Base-by-base conservation (phyloP, 2,888 invertebrate species). In the Eilema depressum region DNA sequence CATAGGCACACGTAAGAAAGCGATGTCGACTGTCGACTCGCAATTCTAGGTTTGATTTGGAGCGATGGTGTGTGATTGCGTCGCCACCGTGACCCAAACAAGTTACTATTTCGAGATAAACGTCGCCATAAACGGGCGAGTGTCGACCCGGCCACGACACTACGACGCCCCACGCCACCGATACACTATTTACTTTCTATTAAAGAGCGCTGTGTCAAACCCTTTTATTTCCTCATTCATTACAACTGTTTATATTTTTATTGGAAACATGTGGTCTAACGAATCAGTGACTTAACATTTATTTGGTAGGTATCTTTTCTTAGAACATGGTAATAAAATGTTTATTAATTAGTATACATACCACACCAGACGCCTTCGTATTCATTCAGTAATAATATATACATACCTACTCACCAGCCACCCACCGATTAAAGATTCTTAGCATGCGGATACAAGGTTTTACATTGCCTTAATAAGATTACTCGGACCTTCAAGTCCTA, bases 51-150 rank as follows among this genome's bases (percentile, higher is more conserved):
- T 89, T 90, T 92, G 90, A 92, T 92, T 92, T 91, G 88, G 89
- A 89, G 85, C 89, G 89, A 92, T 92, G 91, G 89, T 88, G 89
- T 91, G 88, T 89, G 91, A 93, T 92, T 93, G 91, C 92, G 91
- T 90, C 87, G 90, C 83, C 85, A 87, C 85, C 88, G 87, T 91
- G 92, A 91, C 90, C 92, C 91, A 92, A 94, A 94, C 95, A 91
- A 92, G 93, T 93, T 92, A 90, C 94, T 95, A 93, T 95, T 94
- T 94, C 90, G 92, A 94, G 93, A 93, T 94, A 94, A 93, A 92
- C 91, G 90, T 87, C 83, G 86, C 94, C 95, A 92, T 95, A 95
- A 94, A 93, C 90, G 93, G 91, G 81, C 80, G 86, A 84, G 86
- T 82, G 88, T 84, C 87, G 86, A 85, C 86, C 87, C 88, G 75